Base-by-base conservation (phyloP, 2,888 invertebrate genomes). In the Ichneumon xanthorius region DNA sequence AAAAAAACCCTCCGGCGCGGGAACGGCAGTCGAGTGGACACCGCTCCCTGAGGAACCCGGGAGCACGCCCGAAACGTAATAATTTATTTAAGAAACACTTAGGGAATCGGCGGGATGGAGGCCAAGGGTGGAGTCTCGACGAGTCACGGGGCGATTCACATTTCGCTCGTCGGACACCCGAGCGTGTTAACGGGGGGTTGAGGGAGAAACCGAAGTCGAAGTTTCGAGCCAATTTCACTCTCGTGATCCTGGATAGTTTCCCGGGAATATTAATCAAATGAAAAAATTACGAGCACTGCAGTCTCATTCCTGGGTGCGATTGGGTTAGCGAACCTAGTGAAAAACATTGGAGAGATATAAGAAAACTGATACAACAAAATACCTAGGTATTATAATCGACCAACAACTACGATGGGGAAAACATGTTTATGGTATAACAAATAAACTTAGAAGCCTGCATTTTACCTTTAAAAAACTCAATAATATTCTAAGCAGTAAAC, bases 21-120 rank as follows among this genome's bases (percentile, higher is more conserved):
- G 14, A 26, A 26, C 48, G 67, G 16, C 22, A 45, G 22, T 40
- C 63, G 67, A 82, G 79, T 80, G 82, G 82, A 85, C 79, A 67
- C 58, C 58, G 61, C 19, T 76, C 81, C 75, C 75, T 11, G 58
- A 70, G 75, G 75, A 70, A 70, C 40, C 26, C 14, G 48, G 45
- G 61, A 67, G 65, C 53, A 65, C 55, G 70, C 70, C 67, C 77
- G 79, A 37, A 76, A 79, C 58, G 75, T 75, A 82, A 85, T 85
- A 80, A 85, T 85, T 85, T 85, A 85, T 85, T 85, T 82, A 85
- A 67, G 72, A 85, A 82, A 82, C 85, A 85, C 85, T 85, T 67
- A 70, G 85, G 79, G 67, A 82, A 82, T 82, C 82, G 79, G 40
- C 65, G 53, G 19, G 70, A 63, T 37, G 14, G 73, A 71, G 55